Percentiles rank a stretch among this genome's conserved stretches.
phyloP scores from a whole-genome alignment of 2,113 vertebrate genomes.

The Gymnocephalus cernua region DNA sequence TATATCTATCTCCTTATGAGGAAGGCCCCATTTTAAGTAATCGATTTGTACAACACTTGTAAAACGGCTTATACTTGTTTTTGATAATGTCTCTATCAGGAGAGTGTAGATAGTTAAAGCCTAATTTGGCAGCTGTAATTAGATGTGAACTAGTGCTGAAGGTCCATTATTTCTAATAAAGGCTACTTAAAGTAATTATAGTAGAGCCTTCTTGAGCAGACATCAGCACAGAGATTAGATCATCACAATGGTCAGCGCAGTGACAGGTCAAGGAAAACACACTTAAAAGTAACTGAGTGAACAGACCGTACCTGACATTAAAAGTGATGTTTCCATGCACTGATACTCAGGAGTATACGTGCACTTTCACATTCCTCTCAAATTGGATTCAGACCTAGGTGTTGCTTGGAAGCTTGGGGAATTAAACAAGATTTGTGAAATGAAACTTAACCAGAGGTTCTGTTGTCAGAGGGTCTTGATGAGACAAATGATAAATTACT shows the following conservation, averaged over 20 bases:
- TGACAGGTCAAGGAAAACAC: conserved; percentile 46
- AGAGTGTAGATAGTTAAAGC: conserved; percentile 20
- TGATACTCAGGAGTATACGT: background rate
- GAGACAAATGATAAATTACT: conserved; percentile 20
- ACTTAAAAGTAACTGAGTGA: conserved; percentile 11
- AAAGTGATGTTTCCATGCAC: conserved; percentile 13
- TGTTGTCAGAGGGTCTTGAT: conserved; percentile 18
- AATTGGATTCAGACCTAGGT: conserved; percentile 17
- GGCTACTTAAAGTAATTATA: conserved; percentile 65
- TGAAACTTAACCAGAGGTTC: background rate
- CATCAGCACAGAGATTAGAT: conserved; percentile 47
- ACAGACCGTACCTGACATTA: conserved; percentile 1
- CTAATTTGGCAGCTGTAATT: conserved; percentile 59
- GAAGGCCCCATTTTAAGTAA: conserved; percentile 11
- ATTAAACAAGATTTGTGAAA: conserved; percentile 33
- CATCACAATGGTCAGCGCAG: conserved; percentile 53
- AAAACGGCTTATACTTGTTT: background rate
- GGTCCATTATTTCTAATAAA: conserved; percentile 62
- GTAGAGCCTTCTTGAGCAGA: conserved; percentile 35
- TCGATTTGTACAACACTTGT: conserved; percentile 18
- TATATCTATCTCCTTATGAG: background rate
- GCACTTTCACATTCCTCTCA: conserved; percentile 22
- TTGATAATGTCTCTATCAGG: conserved; percentile 33
- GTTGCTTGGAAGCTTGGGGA: conserved; percentile 12
- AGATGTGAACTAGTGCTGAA: conserved; percentile 49